phyloP scores from a whole-genome alignment of 2,888 invertebrate species.

The Frankliniella intonsa region DNA sequence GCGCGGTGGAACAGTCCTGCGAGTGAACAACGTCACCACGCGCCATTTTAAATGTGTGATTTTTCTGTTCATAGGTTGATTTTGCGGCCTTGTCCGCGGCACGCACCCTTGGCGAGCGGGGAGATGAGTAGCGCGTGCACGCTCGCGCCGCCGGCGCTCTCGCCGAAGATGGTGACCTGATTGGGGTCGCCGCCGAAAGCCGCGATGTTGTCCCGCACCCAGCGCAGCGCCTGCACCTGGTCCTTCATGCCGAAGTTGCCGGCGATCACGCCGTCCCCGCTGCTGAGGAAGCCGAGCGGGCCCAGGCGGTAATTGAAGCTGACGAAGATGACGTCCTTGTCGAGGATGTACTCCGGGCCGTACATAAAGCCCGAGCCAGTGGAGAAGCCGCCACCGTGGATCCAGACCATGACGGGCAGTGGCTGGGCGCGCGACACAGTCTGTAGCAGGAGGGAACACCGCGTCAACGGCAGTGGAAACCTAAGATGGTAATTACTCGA shows the following conservation, averaged over 20 bases:
- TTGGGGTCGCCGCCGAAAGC: constrained; percentile 6
- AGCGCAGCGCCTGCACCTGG: constrained; percentile 11
- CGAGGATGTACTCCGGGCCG: not conserved
- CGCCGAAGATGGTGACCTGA: not conserved
- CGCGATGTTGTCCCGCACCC: not conserved
- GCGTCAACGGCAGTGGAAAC: no score
- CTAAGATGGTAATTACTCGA: no score
- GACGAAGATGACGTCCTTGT: not conserved
- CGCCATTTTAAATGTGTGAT: no score
- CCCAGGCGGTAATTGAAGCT: constrained; percentile 11
- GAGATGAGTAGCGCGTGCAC: not conserved
- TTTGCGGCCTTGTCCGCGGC: no score
- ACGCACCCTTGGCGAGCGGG: not conserved
- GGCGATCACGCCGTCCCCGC: not conserved
- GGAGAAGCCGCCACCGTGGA: constrained; percentile 1
- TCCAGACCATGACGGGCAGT: not conserved
- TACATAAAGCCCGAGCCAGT: not conserved
- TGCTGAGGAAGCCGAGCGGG: constrained; percentile 11
- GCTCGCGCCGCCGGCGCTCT: constrained; percentile 8
- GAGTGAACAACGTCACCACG: no score
- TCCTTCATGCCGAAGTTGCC: constrained; percentile 14
- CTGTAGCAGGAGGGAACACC: not conserved
- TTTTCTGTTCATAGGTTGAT: no score
- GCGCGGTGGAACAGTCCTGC: constrained; percentile 21
- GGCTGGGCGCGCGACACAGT: not conserved